Conservation (phyloP, 2,888 invertebrate species). For the Cryptus armator region DNA sequence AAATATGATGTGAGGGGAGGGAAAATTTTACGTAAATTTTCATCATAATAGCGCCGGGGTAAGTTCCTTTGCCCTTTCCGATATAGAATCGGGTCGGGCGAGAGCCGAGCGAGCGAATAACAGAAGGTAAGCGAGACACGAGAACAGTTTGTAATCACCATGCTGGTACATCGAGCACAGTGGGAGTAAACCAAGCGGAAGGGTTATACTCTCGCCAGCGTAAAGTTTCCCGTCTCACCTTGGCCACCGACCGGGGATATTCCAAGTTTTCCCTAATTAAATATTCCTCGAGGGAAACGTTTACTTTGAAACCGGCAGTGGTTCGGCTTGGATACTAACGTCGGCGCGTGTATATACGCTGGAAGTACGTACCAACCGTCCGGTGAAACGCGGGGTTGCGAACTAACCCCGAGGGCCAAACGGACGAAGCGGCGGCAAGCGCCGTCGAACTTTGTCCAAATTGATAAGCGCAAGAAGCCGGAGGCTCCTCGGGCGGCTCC, state of each 20-base stretch:
- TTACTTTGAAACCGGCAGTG: slow-evolving; percentile 57
- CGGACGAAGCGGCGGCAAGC: background rate
- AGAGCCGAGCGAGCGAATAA: slow-evolving; percentile 2
- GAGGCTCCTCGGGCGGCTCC: background rate
- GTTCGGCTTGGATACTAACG: slow-evolving; percentile 25
- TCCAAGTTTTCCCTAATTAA: slow-evolving; percentile 71
- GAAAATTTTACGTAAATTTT: slow-evolving; percentile 42
- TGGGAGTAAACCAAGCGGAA: slow-evolving; percentile 45
- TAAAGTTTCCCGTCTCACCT: slow-evolving; percentile 18
- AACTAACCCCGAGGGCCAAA: slow-evolving; percentile 1
- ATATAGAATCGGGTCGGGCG: background rate
- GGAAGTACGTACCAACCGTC: background rate
- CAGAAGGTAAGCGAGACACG: slow-evolving; percentile 17
- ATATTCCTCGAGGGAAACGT: slow-evolving; percentile 70
- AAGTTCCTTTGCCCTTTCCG: background rate
- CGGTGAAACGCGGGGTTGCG: background rate
- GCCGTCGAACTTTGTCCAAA: slow-evolving; percentile 4
- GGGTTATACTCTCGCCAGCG: slow-evolving; percentile 47
- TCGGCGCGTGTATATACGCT: background rate
- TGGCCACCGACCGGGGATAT: slow-evolving; percentile 16
- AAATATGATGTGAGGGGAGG: background rate
- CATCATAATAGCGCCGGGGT: background rate
- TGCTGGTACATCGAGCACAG: slow-evolving; percentile 52
- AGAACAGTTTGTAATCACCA: slow-evolving; percentile 60
- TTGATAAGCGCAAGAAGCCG: slow-evolving; percentile 29